Conservation (phyloP, 1,140 invertebrate genomes). For the Dreissena polymorpha region DNA sequence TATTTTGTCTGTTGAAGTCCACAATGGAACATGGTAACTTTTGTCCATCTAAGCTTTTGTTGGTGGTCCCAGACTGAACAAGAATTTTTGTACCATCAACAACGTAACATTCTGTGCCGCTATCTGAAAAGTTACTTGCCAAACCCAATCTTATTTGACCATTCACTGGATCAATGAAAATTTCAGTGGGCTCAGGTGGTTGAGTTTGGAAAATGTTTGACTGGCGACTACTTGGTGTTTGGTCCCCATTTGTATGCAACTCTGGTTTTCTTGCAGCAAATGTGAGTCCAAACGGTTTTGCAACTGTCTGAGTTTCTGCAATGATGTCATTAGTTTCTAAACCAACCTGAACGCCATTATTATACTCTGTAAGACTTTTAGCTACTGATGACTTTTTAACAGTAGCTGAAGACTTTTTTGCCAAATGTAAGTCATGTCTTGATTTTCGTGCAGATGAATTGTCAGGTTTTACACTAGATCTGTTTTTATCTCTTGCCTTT, state of each 20-base stretch:
- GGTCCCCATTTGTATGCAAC: neutral
- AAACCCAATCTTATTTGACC: slow-evolving; percentile 29
- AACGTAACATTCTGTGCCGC: neutral
- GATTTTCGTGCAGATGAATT: too few species aligned
- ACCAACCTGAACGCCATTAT: too few species aligned
- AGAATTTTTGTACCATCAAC: too few species aligned
- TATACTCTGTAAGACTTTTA: too few species aligned
- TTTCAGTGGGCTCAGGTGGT: slow-evolving; percentile 14
- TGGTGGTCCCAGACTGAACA: too few species aligned
- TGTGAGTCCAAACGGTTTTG: neutral
- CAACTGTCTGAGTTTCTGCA: too few species aligned
- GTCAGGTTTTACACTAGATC: too few species aligned
- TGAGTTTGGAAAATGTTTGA: slow-evolving; percentile 19
- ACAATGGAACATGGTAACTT: slow-evolving; percentile 38
- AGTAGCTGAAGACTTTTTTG: too few species aligned
- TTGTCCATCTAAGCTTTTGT: slow-evolving; percentile 45
- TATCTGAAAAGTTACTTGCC: neutral
- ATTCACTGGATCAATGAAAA: slow-evolving; percentile 34
- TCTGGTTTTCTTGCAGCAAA: slow-evolving; percentile 15
- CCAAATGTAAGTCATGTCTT: too few species aligned
- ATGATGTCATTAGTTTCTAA: too few species aligned
- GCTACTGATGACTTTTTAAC: too few species aligned
- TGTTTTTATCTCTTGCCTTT: too few species aligned
- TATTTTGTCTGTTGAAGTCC: neutral
- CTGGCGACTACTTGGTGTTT: neutral